Evolutionary conservation across 2,113 vertebrate species (phyloP), one percentile per base, ranked within the genome.

Genomic region (Triplophysa tibetana): DNA sequence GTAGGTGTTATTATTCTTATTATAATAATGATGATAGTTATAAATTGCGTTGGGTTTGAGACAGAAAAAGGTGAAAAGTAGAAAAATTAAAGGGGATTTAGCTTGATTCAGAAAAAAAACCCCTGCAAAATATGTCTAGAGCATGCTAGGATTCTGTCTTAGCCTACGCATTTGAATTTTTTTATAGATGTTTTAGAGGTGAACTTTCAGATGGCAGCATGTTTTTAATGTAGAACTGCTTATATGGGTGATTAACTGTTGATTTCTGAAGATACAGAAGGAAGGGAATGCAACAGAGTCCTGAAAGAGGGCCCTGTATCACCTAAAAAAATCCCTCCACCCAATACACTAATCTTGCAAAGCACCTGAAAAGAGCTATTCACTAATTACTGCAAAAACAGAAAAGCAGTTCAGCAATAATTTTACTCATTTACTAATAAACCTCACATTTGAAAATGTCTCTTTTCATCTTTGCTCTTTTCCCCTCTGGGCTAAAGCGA

Each of bases 221-320:
- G 17, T 4, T 17, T 17, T 7, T 19, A 16, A 7, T 54, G 16
- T 54, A 7, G 16, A 52, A 65, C 43, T 61, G 3, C 2, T 2
- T 29, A 77, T 75, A 68, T 54, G 70, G 78, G 41, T 75, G 41
- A 64, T 85, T 62, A 82, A 38, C 80, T 65, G 73, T 64, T 80
- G 82, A 82, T 82, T 82, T 64, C 56, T 43, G 75, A 61, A 81
- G 67, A 64, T 33, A 83, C 72, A 79, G 68, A 79, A 48, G 78
- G n/a, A 64, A 81, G 80, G 66, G 63, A 80, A 72, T 69, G 61
- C 70, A 68, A 75, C 64, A n/a, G n/a, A 70, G 29, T 72, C 69
- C 81, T 88, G 83, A 88, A 86, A 81, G 83, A 75, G 66, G 11
- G 60, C 78, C 77, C 85, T 87, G 83, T 85, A 78, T 77, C 45